Conservation (phyloP, 2,888 invertebrate genomes). For the Dryocosmus kuriphilus region DNA sequence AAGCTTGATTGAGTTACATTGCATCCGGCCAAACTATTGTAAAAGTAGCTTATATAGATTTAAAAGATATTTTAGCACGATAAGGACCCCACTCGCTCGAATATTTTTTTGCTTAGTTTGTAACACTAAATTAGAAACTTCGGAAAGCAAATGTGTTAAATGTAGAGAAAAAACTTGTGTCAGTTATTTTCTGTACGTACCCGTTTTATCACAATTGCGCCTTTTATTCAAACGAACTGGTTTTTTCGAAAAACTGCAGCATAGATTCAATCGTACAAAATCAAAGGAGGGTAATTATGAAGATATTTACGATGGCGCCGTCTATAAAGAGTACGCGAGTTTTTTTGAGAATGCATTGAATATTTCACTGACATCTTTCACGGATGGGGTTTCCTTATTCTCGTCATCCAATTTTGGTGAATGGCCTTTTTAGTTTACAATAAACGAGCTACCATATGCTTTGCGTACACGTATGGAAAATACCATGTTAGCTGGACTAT, state of each 20-base stretch:
- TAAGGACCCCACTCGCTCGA: background rate
- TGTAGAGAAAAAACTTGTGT: background rate
- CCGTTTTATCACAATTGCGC: slow-evolving; percentile 47
- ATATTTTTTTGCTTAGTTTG: background rate
- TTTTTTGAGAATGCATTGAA: slow-evolving; percentile 46
- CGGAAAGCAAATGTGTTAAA: background rate
- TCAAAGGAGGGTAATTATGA: slow-evolving; percentile 39
- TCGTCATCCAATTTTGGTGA: slow-evolving; percentile 48
- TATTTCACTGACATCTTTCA: slow-evolving; percentile 52
- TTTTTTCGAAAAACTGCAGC: slow-evolving; percentile 42
- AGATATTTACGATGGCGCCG: slow-evolving; percentile 52
- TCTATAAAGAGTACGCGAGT: slow-evolving; percentile 47
- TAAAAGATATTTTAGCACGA: background rate
- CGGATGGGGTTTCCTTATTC: slow-evolving; percentile 50
- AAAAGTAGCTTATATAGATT: background rate
- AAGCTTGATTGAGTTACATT: too few relatives aligned
- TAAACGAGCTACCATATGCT: slow-evolving; percentile 45
- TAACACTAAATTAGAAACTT: background rate
- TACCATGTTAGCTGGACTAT: slow-evolving; percentile 25
- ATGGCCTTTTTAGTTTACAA: slow-evolving; percentile 44
- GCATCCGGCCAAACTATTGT: too few relatives aligned
- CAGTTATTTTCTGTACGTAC: slow-evolving; percentile 51
- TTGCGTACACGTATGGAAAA: background rate
- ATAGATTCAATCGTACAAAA: slow-evolving; percentile 45
- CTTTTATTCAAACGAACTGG: slow-evolving; percentile 44